Base-by-base conservation (phyloP, 2,113 vertebrate genomes). In the Maccullochella peelii region DNA sequence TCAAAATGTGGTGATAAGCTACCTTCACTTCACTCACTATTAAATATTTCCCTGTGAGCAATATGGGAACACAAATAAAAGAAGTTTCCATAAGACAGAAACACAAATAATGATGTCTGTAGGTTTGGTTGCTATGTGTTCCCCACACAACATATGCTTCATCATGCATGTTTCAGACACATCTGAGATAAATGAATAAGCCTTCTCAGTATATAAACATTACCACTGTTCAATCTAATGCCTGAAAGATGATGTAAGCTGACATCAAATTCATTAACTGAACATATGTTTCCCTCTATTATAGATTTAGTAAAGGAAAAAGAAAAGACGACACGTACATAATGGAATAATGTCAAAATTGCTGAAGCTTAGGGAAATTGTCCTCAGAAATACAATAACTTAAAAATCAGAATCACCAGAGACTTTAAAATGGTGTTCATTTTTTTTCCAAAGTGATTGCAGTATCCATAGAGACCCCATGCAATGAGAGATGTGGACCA, bases 61-160 rank as follows among this genome's bases (percentile, higher is more conserved):
- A 72, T 81, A 63, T 38, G 58, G 63, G 44, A 80, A 61, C 44
- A 71, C 20, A 76, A 76, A 81, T 25, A 63, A 42, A 59, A 38
- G 21, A 69, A 68, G 36, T 77, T 67, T 66, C 74, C 65, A 65
- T 3, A 2, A 36, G 59, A 59, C 25, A 27, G 50, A 73, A 75
- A 71, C 21, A 65, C 49, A 79, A 89, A 90, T 85, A 74, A 86
- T 86, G 40, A 86, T 68, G 73, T 49, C 16, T 83, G 30, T 42
- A 67, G 33, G 25, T 58, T 82, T 65, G 84, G 90, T 89, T 85
- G 88, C 88, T 73, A 84, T 81, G 82, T 63, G 69, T 70, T 74
- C 23, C 75, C 62, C 61, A 52, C 74, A 77, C 5, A 80, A 67
- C 67, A 84, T 65, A 88, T 55, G 18, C 58, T 67, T 83, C 65